Percentiles rank a stretch among this genome's conserved stretches.
Conservation (phyloP, 2,113 vertebrate species). For the Ochotona princeps region DNA sequence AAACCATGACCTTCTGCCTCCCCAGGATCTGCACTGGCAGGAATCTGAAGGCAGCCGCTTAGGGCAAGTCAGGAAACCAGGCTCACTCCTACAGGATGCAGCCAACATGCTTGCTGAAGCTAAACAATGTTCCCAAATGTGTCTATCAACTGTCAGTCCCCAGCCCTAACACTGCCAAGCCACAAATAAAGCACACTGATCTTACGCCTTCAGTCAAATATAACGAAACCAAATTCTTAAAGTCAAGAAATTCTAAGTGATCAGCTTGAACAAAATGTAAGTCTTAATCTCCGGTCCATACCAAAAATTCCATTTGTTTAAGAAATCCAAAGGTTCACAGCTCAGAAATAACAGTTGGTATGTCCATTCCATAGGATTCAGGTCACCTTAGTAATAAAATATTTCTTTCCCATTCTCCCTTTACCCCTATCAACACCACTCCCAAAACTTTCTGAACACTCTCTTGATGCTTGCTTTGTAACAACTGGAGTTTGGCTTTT, state of each 20-base stretch:
- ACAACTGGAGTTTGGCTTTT: background rate
- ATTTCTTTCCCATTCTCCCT: background rate
- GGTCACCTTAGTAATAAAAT: background rate
- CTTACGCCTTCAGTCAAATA: background rate
- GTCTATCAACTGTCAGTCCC: background rate
- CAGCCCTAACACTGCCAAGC: background rate
- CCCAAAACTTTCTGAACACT: background rate
- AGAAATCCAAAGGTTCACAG: background rate
- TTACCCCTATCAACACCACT: fast-evolving
- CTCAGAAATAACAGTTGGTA: background rate
- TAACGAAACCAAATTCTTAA: background rate
- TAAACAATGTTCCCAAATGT: background rate
- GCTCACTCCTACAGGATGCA: too few species aligned
- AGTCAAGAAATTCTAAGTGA: constrained; percentile 7
- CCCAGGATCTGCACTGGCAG: too few species aligned
- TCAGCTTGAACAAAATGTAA: background rate
- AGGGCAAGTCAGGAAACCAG: too few species aligned
- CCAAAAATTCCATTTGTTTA: background rate
- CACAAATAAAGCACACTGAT: background rate
- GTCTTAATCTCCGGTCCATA: background rate
- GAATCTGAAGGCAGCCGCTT: too few species aligned
- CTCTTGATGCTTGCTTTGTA: background rate
- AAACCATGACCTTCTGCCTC: too few species aligned
- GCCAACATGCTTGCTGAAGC: too few species aligned
- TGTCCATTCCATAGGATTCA: background rate